phyloP scores from a whole-genome alignment of 2,888 invertebrate species.

The Caenorhabditis uteleia region DNA sequence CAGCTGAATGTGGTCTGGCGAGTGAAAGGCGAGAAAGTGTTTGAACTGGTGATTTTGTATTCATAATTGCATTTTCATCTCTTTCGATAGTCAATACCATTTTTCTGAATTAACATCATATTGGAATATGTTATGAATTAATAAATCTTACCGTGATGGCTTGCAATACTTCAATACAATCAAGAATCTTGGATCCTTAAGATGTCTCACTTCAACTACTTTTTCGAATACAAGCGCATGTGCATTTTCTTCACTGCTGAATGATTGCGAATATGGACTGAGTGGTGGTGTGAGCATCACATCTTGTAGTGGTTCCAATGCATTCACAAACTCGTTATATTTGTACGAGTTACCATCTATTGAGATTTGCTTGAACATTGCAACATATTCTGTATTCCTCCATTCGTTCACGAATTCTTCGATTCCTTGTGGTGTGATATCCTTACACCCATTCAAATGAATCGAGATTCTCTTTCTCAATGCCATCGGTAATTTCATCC shows the following conservation, averaged over 20 bases:
- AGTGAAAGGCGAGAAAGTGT: slow-evolving; percentile 14
- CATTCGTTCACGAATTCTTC: slow-evolving; percentile 14
- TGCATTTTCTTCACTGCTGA: slow-evolving; percentile 12
- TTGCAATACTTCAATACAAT: slow-evolving; percentile 28
- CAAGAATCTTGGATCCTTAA: slow-evolving; percentile 12
- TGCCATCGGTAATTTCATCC: slow-evolving; percentile 18
- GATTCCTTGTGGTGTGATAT: slow-evolving; percentile 22
- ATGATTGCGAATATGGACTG: slow-evolving; percentile 19
- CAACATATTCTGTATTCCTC: slow-evolving; percentile 7
- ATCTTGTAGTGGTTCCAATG: slow-evolving; percentile 19
- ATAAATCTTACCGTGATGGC: slow-evolving; percentile 14
- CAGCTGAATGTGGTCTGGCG: slow-evolving; percentile 16
- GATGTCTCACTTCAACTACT: slow-evolving; percentile 18
- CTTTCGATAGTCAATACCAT: slow-evolving; percentile 31
- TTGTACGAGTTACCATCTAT: slow-evolving; percentile 37
- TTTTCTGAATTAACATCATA: slow-evolving; percentile 13
- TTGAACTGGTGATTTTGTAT: slow-evolving; percentile 21
- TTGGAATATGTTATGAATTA: background rate
- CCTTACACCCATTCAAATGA: slow-evolving; percentile 27
- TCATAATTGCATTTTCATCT: slow-evolving; percentile 6
- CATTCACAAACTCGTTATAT: slow-evolving; percentile 28
- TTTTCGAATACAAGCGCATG: slow-evolving; percentile 23
- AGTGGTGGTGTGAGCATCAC: slow-evolving; percentile 23
- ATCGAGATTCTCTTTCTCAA: slow-evolving; percentile 28
- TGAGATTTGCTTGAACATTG: slow-evolving; percentile 28